Evolutionary conservation across 2,888 invertebrate species (phyloP).

Genomic region (Phortica okadai): DNA sequence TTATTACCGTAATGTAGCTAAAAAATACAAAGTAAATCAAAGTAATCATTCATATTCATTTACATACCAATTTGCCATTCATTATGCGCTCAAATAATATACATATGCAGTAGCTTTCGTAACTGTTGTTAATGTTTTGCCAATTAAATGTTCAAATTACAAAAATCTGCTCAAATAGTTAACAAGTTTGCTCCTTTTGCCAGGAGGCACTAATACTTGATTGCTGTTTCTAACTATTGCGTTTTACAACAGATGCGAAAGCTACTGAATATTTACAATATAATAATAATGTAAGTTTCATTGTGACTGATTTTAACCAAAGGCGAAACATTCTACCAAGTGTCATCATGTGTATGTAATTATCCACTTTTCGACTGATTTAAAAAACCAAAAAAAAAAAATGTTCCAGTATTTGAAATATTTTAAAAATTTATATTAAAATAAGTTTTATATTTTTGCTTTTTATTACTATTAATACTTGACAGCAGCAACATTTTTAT

Average conservation of each 20-base stretch:
- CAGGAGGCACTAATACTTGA: too few species aligned
- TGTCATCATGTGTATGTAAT: constrained; percentile 14
- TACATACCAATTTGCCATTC: constrained; percentile 8
- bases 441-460: constrained; percentile 11
- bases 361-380: constrained; percentile 11
- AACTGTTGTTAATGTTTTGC: too few species aligned
- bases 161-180: too few species aligned
- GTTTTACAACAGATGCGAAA: too few species aligned
- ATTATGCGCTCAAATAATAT: neutral
- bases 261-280: too few species aligned
- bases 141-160: too few species aligned
- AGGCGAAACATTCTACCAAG: neutral
- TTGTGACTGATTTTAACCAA: constrained; percentile 26
- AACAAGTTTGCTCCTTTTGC: too few species aligned
- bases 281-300: neutral
- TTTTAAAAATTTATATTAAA: constrained; percentile 1
- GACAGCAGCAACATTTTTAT: constrained; percentile 28
- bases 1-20: neutral
- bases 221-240: too few species aligned
- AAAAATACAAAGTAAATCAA: neutral
- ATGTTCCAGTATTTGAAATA: too few species aligned
- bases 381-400: neutral
- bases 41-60: neutral
- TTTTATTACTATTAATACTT: constrained; percentile 4
- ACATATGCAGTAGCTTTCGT: too few species aligned